Base-by-base conservation (phyloP, 2,113 vertebrate genomes). In the Herpailurus yagouaroundi region DNA sequence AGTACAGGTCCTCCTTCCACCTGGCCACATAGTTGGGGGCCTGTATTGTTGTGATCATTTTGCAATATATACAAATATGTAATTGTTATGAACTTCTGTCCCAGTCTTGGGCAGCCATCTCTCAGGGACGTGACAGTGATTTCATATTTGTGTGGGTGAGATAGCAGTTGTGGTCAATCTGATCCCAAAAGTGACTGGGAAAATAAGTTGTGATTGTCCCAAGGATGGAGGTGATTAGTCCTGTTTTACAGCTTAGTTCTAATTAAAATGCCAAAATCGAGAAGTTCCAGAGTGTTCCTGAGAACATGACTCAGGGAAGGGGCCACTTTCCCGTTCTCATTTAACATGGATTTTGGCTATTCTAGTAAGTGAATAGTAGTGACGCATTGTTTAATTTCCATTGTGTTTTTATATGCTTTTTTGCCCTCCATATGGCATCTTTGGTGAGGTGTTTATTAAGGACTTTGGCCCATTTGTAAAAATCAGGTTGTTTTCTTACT, bases 1-100 rank as follows among this genome's bases (percentile, higher is more conserved):
- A 80, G 98, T 99, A 99, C n/a, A 99, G 69, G 25, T 99, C 99
- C 3, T 99, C 99, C 36, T 57, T 21, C 36, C 77, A 76, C 8
- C 16, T 41, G 16, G 10, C 2, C 8, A 0, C 52, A 21, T 64
- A 11, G 45, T 64, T 82, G 13, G 13, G 10, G 3, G 15, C 48
- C 12, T 52, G 29, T 45, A 45, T 14, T 48, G n/a, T 52, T 33
- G 64, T 50, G 77, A 74, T 55, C n/a, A 18, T 83, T 83, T 76
- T 41, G 55, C 68, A 41, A 5, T 55, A 7, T 33, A 41, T 74
- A 48, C 9, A 73, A 14, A 73, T 77, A 77, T 5, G 15, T 4
- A 29, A 48, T 77, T 14, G 15, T 45, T 29, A 29, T 60, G 36
- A 83, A n/a, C 38, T 71, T 23, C 6, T 27, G 1, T n/a, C 3